phyloP scores from a whole-genome alignment of 1,140 invertebrate genomes.

The Pentalonia nigronervosa region DNA sequence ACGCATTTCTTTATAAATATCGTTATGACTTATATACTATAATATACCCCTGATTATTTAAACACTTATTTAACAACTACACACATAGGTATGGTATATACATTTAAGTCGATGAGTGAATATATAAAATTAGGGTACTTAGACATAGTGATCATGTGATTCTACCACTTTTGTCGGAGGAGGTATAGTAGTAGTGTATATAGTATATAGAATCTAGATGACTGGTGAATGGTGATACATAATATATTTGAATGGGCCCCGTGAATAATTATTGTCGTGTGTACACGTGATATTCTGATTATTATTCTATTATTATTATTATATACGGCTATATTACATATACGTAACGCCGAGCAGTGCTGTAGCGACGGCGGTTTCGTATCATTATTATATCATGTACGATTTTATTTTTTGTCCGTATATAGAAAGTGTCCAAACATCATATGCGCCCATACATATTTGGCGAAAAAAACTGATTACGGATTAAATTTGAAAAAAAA shows the following conservation, averaged over 20 bases:
- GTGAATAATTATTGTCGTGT: slow-evolving; percentile 9
- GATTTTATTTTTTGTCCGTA: background rate
- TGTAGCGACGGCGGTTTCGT: background rate
- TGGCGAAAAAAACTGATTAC: slow-evolving; percentile 39
- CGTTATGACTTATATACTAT: too few species aligned
- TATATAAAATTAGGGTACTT: background rate
- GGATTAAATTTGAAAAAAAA: slow-evolving; percentile 44
- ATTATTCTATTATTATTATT: background rate
- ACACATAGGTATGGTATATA: background rate
- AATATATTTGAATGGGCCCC: background rate
- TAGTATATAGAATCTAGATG: background rate
- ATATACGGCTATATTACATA: background rate
- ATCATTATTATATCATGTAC: background rate
- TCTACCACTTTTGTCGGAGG: background rate
- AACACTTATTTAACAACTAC: background rate
- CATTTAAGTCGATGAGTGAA: background rate
- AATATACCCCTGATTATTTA: too few species aligned
- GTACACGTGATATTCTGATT: background rate
- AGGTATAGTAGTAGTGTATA: background rate
- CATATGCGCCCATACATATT: background rate
- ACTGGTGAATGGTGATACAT: background rate
- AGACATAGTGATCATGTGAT: background rate
- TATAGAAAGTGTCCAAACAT: slow-evolving; percentile 24
- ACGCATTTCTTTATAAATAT: too few species aligned
- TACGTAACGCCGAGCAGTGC: background rate